Evolutionary conservation across 2,797 vertebrate genomes (phyloP).

Genomic region (Neostethus bicornis): DNA sequence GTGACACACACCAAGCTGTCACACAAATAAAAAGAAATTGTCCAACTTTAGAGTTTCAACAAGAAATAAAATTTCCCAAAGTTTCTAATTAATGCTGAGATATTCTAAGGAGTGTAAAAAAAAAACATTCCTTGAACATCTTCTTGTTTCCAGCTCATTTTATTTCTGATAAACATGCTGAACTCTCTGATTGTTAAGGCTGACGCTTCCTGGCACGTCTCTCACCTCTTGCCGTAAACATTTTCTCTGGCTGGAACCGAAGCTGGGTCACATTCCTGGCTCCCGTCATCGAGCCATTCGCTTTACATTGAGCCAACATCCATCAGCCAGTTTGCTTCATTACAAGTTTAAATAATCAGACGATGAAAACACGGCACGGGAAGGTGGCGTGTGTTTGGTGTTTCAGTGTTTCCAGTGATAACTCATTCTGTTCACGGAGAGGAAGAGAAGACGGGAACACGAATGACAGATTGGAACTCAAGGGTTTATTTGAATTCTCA

Average conservation of each 20-base stretch:
- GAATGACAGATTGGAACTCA: slow-evolving; percentile 12
- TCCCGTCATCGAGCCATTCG: slow-evolving; percentile 60
- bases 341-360: slow-evolving; percentile 70
- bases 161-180: slow-evolving; percentile 32
- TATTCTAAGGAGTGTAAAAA: too few species aligned
- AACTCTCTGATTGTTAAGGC: slow-evolving; percentile 56
- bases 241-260: slow-evolving; percentile 71
- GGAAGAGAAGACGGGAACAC: slow-evolving; percentile 11
- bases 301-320: slow-evolving; percentile 50
- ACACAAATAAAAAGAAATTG: too few species aligned
- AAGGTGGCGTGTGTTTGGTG: slow-evolving; percentile 46
- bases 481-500: slow-evolving; percentile 20
- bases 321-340: slow-evolving; percentile 59
- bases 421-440: slow-evolving; percentile 43
- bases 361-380: slow-evolving; percentile 55
- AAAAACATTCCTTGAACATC: too few species aligned
- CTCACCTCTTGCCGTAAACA: slow-evolving; percentile 75
- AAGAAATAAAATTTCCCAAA: too few species aligned
- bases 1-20: too few species aligned
- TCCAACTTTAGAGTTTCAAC: too few species aligned
- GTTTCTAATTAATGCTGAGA: too few species aligned
- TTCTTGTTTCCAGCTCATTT: slow-evolving; percentile 23
- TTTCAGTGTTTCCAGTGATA: slow-evolving; percentile 34
- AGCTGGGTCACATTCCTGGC: slow-evolving; percentile 43
- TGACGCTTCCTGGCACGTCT: slow-evolving; percentile 62